Evolutionary conservation across 2,888 invertebrate species (phyloP).

Genomic region (Dasypogon diadema): DNA sequence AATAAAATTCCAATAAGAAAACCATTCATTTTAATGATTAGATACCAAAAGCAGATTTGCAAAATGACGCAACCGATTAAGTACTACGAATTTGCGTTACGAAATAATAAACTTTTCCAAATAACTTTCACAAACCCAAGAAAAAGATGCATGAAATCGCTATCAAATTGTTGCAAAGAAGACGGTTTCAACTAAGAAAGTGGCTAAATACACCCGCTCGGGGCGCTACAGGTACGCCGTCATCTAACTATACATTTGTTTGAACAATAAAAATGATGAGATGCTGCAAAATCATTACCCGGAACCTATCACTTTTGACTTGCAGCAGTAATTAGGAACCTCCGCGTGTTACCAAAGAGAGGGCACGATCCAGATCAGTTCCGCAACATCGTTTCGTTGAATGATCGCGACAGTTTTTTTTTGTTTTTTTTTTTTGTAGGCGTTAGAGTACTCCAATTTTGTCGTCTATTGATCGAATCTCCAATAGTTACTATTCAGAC

Average conservation of each 20-base stretch:
- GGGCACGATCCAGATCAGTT: constrained; percentile 20
- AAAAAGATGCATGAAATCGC: constrained; percentile 24
- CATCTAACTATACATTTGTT: not conserved
- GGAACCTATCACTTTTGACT: not conserved
- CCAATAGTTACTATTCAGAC: no score
- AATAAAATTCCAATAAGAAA: no score
- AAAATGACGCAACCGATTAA: not conserved
- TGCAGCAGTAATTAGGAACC: not conserved
- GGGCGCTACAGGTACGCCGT: not conserved
- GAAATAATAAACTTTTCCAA: constrained; percentile 20
- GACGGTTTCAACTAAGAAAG: not conserved
- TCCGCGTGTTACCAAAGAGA: not conserved
- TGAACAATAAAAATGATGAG: not conserved
- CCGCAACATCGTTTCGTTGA: not conserved
- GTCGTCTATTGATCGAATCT: no score
- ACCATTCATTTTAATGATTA: no score
- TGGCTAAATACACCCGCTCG: not conserved
- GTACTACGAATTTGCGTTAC: constrained; percentile 2
- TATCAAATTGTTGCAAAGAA: not conserved
- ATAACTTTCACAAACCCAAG: constrained; percentile 31
- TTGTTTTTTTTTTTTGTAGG: no score
- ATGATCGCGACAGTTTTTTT: not conserved
- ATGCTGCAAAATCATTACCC: not conserved
- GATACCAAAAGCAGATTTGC: not conserved
- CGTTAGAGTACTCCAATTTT: no score